These are phyloP conservation scores for Ceratina calcarata DNA, from an alignment of 1,140 invertebrate species.

Conservation along the genomic window DNA sequence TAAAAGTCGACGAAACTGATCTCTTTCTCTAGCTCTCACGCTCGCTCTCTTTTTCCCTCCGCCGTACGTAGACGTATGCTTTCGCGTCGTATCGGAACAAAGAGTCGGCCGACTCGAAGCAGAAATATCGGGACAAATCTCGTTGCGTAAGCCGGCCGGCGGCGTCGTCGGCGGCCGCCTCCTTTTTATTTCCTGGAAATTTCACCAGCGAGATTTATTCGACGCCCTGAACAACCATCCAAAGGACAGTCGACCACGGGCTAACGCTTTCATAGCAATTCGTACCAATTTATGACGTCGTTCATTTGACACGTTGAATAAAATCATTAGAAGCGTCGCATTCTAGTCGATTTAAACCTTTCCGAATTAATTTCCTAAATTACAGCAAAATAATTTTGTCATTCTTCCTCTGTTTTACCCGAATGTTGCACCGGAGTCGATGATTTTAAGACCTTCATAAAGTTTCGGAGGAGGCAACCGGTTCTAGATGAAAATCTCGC, in stretches of 20 bases:
- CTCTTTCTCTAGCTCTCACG: not conserved
- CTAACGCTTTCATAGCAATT: not conserved
- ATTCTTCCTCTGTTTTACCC: not conserved
- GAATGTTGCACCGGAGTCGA: not conserved
- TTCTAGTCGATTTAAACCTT: no score
- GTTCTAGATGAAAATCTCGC: not conserved
- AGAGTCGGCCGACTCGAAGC: constrained; percentile 23
- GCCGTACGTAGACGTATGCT: not conserved
- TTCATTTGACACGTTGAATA: no score
- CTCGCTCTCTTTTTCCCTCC: not conserved
- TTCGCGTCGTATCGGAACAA: constrained; percentile 41
- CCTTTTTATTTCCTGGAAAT: constrained; percentile 69
- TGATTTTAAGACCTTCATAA: constrained; percentile 16
- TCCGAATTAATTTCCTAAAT: no score
- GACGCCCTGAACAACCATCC: constrained; percentile 34
- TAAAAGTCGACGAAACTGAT: constrained; percentile 45
- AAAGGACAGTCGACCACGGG: constrained; percentile 37
- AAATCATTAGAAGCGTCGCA: no score
- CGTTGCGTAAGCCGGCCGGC: constrained; percentile 67
- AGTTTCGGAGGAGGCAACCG: not conserved
- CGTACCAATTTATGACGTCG: not conserved
- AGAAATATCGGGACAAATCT: constrained; percentile 70
- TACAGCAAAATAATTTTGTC: constrained; percentile 1
- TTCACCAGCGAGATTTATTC: constrained; percentile 55
- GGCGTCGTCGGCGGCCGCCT: constrained; percentile 38